Evolutionary conservation across 2,113 vertebrate species (phyloP), one percentile per base, ranked within the genome.

Genomic region (Cacatua alba): DNA sequence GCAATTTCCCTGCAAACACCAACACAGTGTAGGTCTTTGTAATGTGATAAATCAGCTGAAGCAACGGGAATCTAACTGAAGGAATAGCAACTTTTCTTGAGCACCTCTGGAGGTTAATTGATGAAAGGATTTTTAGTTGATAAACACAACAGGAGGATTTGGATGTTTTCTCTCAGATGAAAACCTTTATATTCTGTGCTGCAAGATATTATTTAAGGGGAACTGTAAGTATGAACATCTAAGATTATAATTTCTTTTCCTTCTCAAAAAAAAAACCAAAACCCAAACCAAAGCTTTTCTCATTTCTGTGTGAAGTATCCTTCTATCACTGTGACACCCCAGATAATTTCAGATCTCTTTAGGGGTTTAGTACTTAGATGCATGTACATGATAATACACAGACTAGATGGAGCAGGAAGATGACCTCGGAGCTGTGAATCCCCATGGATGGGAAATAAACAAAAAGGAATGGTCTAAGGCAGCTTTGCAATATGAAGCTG

Each of bases 101-200:
- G 94, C 86, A 91, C 83, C 81, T 96, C 70, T 94, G 94, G 95
- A 92, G 87, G 91, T 93, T 95, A 96, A 96, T 95, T 96, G 91
- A 90, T 95, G 78, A 95, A 91, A 92, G 78, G 81, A 78, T 92
- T 94, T 84, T 16, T 64, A 90, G 80, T 78, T 94, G 82, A 94
- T 95, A 95, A 96, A 92, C 90, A 76, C 90, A 94, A 95, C 62
- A 94, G 82, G 89, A 95, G 53, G 70, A 93, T 91, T 92, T 93
- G 77, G 39, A 72, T 95, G 57, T 86, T 83, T 92, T 88, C 67
- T 88, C 31, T 76, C 20, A 31, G 57, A 86, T 1, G 10, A 90
- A 77, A 95, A 71, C 49, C 41, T 76, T 6, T 57, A 19, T 76
- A 84, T 82, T 90, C 53, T 59, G 28, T 86, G 70, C 95, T 93